Conservation (phyloP, 2,113 vertebrate genomes). For the Candoia aspera region DNA sequence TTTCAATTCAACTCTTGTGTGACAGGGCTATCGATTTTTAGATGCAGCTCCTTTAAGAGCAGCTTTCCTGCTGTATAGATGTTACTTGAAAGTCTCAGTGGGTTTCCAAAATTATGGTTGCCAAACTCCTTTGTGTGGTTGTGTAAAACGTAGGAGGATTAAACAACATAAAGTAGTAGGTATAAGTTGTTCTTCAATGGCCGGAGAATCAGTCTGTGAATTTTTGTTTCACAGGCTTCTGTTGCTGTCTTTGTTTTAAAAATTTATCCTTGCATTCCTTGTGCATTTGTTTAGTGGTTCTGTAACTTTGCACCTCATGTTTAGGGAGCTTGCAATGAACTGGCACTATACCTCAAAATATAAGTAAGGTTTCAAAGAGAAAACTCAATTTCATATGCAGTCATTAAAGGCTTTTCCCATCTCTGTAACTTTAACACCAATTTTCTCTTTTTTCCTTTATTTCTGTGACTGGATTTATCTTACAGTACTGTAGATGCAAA, state of each 20-base stretch:
- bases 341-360: background rate
- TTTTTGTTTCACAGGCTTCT: constrained; percentile 25
- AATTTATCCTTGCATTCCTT: constrained; percentile 34
- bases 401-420: background rate
- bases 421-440: background rate
- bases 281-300: too few relatives aligned
- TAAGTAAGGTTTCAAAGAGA: background rate
- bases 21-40: constrained; percentile 7
- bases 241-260: background rate
- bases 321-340: background rate
- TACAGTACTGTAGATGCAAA: background rate
- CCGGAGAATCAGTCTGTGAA: background rate
- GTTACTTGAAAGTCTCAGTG: constrained; percentile 1
- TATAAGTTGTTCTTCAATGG: background rate
- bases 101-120: constrained; percentile 8
- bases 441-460: background rate
- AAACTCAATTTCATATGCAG: background rate
- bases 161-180: background rate
- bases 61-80: constrained; percentile 14
- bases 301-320: too few relatives aligned
- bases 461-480: background rate
- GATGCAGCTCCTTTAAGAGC: background rate
- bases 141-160: background rate
- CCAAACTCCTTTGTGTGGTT: constrained; percentile 32
- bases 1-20: background rate